Base-by-base conservation (phyloP, 2,797 vertebrate genomes). In the Enteromius paludinosus region DNA sequence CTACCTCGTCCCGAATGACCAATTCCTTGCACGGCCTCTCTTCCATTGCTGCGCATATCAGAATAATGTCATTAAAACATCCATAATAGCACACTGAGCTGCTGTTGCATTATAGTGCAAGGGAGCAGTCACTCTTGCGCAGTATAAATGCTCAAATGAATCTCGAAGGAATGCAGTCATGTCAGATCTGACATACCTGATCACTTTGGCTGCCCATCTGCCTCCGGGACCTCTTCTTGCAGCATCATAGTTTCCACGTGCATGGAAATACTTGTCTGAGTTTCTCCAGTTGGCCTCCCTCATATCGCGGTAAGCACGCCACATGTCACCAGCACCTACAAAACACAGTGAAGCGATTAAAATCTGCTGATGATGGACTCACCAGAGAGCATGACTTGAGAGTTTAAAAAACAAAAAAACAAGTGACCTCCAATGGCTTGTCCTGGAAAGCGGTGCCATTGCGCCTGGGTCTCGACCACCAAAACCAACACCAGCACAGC, bases 201-300 rank as follows among this genome's bases (percentile, higher is more conserved):
- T 84, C 2, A 87, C 38, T 35, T 0, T 0, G 30, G 88, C 82
- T 28, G 77, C 82, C 79, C 68, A 84, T 25, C 7, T 69, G 25
- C 91, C 91, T 12, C 90, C 91, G 1, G 43, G 4, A 73, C 90
- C 90, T 83, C 87, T 87, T 0, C 1, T 0, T 1, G 90, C 87
- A 73, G 91, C 89, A 6, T 91, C 86, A 49, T 49, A 25, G 80
- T 91, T 92, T 70, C 90, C 90, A 71, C 90, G 88, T 18, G 90
- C 89, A 38, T 92, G 90, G 79, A 91, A 91, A 76, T 88, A 88
- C 70, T 89, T 86, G 90, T 90, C 86, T 14, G 90, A 70, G 8
- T 76, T 0, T 47, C 23, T 88, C 28, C 5, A 88, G 81, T 91
- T 90, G 47, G 90, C 10, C 2, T 87, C 0, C 69, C 0, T 89